Evolutionary conservation across 2,797 vertebrate genomes (phyloP), one percentile per base, ranked within the genome.

Genomic region (Pangasius mekongensis): DNA sequence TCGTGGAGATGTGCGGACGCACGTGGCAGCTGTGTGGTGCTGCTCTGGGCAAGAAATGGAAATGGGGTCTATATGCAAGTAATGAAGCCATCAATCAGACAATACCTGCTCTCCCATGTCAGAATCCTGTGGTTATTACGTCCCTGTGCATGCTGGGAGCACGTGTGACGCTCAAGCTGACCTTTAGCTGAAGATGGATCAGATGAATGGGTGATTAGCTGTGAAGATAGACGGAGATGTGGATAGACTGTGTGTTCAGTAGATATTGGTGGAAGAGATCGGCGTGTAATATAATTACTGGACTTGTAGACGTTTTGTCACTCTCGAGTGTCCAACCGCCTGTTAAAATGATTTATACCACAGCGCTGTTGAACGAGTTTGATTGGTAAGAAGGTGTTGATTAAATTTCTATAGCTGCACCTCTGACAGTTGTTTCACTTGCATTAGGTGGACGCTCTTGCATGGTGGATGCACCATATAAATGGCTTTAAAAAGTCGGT

Each of bases 71-170:
- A 56, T 88, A 69, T 88, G 74, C 71, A 73, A 18, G 86, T 91
- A 92, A 93, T 92, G 88, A 93, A 91, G 91, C 64, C 90, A 93
- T 94, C 93, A 89, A 71, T 93, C 92, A 91, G 52, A 39, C 83
- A 87, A 81, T 87, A 16, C 67, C 27, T 36, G 27, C 49, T 56
- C 52, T 86, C 69, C 66, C 2, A 73, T 86, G 88, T 89, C 87
- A 27, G 85, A 89, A 58, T 64, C 91, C 89, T 78, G 83, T 81
- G 84, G 22, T 76, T 76, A 86, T 89, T 76, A 76, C 43, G 83
- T 83, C 90, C 77, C 58, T 69, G 91, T 49, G 60, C 80, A 90
- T 89, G 30, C 78, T 64, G 84, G 66, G 60, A 82, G 87, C 82
- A 89, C 27, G 87, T 88, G 87, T 64, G 78, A 16, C 58, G 67